Base-by-base conservation (phyloP, 2,797 vertebrate genomes). In the Gobionotothen gibberifrons region DNA sequence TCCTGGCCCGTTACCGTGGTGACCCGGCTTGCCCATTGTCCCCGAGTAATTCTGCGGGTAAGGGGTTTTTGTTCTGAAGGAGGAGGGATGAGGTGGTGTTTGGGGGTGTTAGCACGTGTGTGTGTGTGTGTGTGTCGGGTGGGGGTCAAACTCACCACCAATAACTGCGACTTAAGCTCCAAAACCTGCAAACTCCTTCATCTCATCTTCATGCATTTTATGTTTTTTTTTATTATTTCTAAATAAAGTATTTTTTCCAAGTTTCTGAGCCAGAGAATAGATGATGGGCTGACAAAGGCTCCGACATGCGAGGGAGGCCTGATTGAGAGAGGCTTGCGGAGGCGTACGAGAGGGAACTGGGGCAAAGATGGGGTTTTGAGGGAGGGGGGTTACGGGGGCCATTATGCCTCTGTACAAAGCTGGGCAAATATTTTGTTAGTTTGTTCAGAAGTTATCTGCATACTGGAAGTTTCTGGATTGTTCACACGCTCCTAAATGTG, bases 21-120 rank as follows among this genome's bases (percentile, higher is more conserved):
- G 95, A 97, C 96, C 94, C 86, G 94, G 94, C 94, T 94, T 93
- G 92, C 91, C 94, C 89, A 95, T 95, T 95, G 94, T 95, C 94
- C 94, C 93, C 83, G 89, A 94, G 93, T 95, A 94, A 94, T 95
- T 94, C 94, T 94, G 92, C 82, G 91, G 92, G 92, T 92, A 91
- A 93, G 93, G 91, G 85, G 92, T 89, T 94, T 93, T 93, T 93
- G 93, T 94, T 92, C 93, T 92, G 89, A 77, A 89, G 91, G 87
- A 91, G 90, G 88, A 88, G 90, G 85, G 86, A 85, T 75, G 83
- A 84, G 87, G 84, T 84, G 85, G 78, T 83, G 86, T 82, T 88
- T 19, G 81, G 77, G 90, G 90, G 85, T 83, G 91, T 93, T 87
- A 85, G 89, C 78, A 81, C 76, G 85, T 85, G 87, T 85, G 83